A percentile compares a stretch with the other conserved stretches of the same genome.
phyloP scores from a whole-genome alignment of 2,888 invertebrate genomes.

The Liopterus haemorrhoidalis region DNA sequence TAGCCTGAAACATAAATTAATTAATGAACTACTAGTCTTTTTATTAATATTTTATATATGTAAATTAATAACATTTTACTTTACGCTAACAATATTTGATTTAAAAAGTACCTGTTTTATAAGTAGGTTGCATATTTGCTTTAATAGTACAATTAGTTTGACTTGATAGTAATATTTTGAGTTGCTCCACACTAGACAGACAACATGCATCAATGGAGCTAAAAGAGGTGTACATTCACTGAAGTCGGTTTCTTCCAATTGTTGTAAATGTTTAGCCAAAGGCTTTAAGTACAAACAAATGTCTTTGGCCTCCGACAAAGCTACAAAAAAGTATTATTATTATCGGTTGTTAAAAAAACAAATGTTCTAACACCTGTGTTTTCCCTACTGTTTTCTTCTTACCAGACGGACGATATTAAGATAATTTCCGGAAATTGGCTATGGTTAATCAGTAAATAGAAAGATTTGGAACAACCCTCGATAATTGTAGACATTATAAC shows the following conservation, averaged over 20 bases:
- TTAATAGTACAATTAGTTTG: slow-evolving; percentile 80
- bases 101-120: slow-evolving; percentile 70
- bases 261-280: slow-evolving; percentile 70
- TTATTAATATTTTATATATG: slow-evolving; percentile 6
- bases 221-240: slow-evolving; percentile 73
- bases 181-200: slow-evolving; percentile 86
- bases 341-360: slow-evolving; percentile 16
- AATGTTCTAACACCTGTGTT: too few species aligned
- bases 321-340: slow-evolving; percentile 46
- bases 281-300: slow-evolving; percentile 82
- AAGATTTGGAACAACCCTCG: too few species aligned
- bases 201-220: slow-evolving; percentile 75
- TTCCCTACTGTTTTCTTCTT: too few species aligned
- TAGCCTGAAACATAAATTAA: slow-evolving; percentile 57
- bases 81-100: background rate
- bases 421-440: too few species aligned
- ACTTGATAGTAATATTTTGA: slow-evolving; percentile 86
- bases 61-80: slow-evolving; percentile 7
- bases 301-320: slow-evolving; percentile 86
- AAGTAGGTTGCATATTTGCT: slow-evolving; percentile 84
- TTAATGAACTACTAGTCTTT: slow-evolving; percentile 8
- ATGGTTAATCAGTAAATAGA: too few species aligned
- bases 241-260: slow-evolving; percentile 78
- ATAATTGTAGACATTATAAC: too few species aligned
- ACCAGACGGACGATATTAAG: too few species aligned